A percentile compares a stretch with the other conserved stretches of the same genome.
phyloP scores from a whole-genome alignment of 1,140 invertebrate genomes.

The Prorops nasuta region DNA sequence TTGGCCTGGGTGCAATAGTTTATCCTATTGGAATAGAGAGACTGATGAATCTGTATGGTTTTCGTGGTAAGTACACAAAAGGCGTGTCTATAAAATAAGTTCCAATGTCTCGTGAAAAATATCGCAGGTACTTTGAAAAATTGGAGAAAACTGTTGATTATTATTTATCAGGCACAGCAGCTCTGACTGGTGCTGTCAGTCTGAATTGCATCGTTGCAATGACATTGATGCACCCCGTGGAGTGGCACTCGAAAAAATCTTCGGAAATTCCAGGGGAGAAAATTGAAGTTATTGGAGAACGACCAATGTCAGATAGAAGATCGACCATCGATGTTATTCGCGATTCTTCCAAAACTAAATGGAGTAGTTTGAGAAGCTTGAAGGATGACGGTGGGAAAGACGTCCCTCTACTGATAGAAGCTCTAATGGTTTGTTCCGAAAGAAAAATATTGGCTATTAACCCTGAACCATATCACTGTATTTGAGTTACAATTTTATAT shows the following conservation, averaged over 20 bases:
- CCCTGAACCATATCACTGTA: no score
- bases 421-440: conserved; percentile 26
- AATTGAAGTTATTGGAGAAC: conserved; percentile 9
- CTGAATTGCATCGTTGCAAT: conserved; percentile 47
- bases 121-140: no score
- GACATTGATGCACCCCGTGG: conserved; percentile 49
- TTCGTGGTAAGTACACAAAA: conserved; percentile 44
- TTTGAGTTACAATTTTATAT: no score
- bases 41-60: conserved; percentile 46
- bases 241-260: conserved; percentile 39
- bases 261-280: conserved; percentile 24
- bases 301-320: conserved; percentile 23
- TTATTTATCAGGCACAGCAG: conserved; percentile 48
- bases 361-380: conserved; percentile 46
- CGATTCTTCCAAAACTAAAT: conserved; percentile 29
- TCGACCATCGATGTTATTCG: conserved; percentile 35
- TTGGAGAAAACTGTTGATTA: no score
- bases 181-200: conserved; percentile 47
- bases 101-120: no score
- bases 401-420: conserved; percentile 32
- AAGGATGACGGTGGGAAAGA: conserved; percentile 38
- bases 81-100: no score
- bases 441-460: not conserved
- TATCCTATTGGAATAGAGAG: conserved; percentile 46
- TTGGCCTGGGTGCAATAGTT: conserved; percentile 44